phyloP scores from a whole-genome alignment of 2,113 vertebrate species.

The Anhinga rufa region DNA sequence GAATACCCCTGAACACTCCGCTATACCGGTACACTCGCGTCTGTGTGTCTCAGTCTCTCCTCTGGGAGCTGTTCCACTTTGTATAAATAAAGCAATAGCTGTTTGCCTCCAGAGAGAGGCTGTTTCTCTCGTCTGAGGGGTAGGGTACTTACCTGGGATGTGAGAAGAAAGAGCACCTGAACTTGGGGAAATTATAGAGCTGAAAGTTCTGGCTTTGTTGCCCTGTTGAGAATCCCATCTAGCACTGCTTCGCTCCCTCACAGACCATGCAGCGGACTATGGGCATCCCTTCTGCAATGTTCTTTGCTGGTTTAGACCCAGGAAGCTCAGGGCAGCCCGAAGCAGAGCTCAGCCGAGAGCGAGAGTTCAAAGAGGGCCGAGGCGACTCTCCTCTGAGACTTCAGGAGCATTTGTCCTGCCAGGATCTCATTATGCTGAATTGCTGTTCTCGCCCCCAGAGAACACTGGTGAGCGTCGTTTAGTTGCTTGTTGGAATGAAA shows the following conservation, averaged over 20 bases:
- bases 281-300: neutral
- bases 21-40: neutral
- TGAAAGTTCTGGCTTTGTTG: neutral
- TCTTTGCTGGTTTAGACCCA: neutral
- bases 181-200: neutral
- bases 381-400: neutral
- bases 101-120: neutral
- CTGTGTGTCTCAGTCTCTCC: neutral
- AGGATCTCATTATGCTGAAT: neutral
- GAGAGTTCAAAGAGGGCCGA: neutral
- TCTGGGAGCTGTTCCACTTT: constrained; percentile 36
- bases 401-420: neutral
- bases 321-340: neutral
- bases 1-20: neutral
- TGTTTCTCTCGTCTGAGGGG: neutral
- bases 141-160: neutral
- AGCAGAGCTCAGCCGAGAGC: neutral
- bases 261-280: neutral
- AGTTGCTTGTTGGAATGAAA: neutral
- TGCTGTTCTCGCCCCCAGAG: neutral
- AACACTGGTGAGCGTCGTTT: neutral
- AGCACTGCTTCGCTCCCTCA: neutral
- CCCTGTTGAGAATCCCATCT: neutral
- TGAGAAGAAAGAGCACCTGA: neutral
- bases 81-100: neutral